Conservation (phyloP, 30 jellyfish, hydroid and myxozoan genomes). For the Hydractinia echinata region DNA sequence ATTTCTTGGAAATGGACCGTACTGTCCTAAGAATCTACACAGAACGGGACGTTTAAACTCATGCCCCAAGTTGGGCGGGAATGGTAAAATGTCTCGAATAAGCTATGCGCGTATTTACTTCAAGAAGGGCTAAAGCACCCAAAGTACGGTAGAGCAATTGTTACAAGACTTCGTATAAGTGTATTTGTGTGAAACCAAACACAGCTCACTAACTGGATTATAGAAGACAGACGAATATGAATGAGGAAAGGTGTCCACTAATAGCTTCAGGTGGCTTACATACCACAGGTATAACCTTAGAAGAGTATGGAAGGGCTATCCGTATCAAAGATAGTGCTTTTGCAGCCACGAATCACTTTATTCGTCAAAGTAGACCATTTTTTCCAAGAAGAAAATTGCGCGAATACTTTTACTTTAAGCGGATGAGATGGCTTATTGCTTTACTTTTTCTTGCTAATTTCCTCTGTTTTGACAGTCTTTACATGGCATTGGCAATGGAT, state of each 20-base stretch:
- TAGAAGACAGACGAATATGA: not conserved
- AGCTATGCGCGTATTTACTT: too few species aligned
- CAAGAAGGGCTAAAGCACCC: too few species aligned
- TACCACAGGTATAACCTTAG: not conserved
- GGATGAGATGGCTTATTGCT: not conserved
- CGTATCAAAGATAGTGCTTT: not conserved
- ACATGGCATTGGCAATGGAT: constrained; percentile 7
- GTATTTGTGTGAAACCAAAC: too few species aligned
- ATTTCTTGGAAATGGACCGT: too few species aligned
- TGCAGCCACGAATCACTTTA: not conserved
- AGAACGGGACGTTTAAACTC: too few species aligned
- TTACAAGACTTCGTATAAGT: too few species aligned
- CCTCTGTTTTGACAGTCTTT: constrained; percentile 2
- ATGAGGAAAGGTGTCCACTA: not conserved
- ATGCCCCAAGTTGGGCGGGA: too few species aligned
- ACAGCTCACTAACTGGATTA: too few species aligned
- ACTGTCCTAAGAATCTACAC: too few species aligned
- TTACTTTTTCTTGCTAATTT: not conserved
- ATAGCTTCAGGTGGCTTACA: not conserved
- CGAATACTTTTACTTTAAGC: not conserved
- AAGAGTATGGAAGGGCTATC: not conserved
- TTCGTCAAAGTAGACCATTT: not conserved
- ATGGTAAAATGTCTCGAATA: too few species aligned
- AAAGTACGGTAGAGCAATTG: too few species aligned
- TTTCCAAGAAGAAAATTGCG: not conserved